Base-by-base conservation (phyloP, 2,888 invertebrate genomes). In the Formica aserva region DNA sequence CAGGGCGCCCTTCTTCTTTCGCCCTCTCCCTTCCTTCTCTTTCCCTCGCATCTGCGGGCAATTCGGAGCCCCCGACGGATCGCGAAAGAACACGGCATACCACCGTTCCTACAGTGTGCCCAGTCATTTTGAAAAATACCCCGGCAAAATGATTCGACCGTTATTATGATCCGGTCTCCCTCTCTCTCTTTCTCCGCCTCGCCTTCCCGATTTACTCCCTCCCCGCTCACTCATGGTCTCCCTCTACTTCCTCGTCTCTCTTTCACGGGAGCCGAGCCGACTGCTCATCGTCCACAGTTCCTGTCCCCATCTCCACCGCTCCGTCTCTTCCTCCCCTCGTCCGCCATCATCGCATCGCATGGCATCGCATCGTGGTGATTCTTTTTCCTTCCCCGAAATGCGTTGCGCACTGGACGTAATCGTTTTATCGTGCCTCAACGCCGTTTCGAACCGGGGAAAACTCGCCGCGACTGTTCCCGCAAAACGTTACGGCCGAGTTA, bases 91-190 rank as follows among this genome's bases (percentile, higher is more conserved):
- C 90, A 91, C 86, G 89, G 91, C 91, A 90, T 92, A 92, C 92
- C 90, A 60, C 65, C 77, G 89, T 86, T 89, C 38, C 88, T 89
- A 87, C 91, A 78, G 91, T 88, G 90, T 88, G 89, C 91, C 92
- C 91, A 88, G 92, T 92, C 92, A 92, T 92, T 92, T 92, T 90
- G 91, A 92, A 92, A 92, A 92, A 92, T 92, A 91, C 91, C 91
- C 85, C 91, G 88, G 91, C 91, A 89, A 92, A 92, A 92, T 91
- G 92, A 92, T 92, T 92, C 88, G 88, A 87, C 91, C 89, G 91
- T 90, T 92, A 92, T 91, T 92, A 92, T 91, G 89, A 88, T 90
- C 87, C 85, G 86, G 82, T 86, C 87, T 77, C 83, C 87, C 78
- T 89, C 74, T 81, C 63, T 85, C 65, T 55, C 77, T 82, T 60